These are phyloP conservation scores for Poeciliopsis gracilis DNA, from an alignment of 2,797 vertebrate species.

Conservation along the genomic window DNA sequence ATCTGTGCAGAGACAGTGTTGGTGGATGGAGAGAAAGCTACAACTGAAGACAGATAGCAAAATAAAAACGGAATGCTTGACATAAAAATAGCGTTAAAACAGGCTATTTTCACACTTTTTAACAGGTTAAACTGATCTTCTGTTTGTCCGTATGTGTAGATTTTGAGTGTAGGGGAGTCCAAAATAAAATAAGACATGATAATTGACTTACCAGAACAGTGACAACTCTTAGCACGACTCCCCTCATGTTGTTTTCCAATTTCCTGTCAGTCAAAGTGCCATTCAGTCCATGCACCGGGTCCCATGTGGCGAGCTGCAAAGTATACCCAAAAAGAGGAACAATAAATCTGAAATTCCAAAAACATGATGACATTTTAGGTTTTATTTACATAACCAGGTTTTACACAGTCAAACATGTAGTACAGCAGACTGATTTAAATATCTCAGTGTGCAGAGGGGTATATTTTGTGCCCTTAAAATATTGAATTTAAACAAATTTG, in stretches of 20 bases:
- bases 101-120: constrained; percentile 26
- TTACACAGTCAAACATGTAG: neutral
- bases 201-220: constrained; percentile 91
- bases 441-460: neutral
- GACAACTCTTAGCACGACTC: constrained; percentile 93
- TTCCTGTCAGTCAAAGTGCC: constrained; percentile 96
- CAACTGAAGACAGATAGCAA: constrained; percentile 28
- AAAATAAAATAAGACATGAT: constrained; percentile 4
- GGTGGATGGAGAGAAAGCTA: constrained; percentile 27
- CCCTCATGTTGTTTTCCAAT: constrained; percentile 98
- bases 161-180: neutral
- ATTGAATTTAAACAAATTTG: neutral
- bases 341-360: neutral
- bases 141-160: neutral
- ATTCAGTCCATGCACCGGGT: constrained; percentile 92
- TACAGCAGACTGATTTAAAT: neutral
- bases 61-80: constrained; percentile 29
- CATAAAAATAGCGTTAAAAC: constrained; percentile 19
- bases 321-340: constrained; percentile 16
- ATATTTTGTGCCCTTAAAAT: neutral
- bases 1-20: constrained; percentile 15
- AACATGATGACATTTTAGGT: neutral
- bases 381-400: neutral
- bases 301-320: constrained; percentile 96
- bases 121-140: constrained; percentile 15